Percentiles rank a stretch among this genome's conserved stretches.
Evolutionary conservation across 2,888 invertebrate genomes (phyloP).

Genomic region (Stenurella melanura): DNA sequence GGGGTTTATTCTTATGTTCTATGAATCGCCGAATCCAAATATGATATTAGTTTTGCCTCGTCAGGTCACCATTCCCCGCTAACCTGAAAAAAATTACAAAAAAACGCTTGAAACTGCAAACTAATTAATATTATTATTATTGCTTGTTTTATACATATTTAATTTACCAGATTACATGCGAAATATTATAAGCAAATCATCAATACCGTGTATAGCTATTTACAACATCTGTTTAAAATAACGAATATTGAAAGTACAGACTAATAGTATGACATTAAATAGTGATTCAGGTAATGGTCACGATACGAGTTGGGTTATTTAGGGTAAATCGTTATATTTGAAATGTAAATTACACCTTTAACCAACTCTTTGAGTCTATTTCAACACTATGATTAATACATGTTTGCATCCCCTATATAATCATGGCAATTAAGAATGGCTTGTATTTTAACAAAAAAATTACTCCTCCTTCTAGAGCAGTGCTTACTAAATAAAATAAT

Average conservation of each 20-base stretch:
- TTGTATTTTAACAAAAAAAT: neutral
- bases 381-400: neutral
- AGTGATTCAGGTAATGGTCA: neutral
- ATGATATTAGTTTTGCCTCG: too few relatives aligned
- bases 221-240: neutral
- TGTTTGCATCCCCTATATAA: constrained; percentile 3
- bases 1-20: too few relatives aligned
- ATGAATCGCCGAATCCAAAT: too few relatives aligned
- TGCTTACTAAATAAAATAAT: too few relatives aligned
- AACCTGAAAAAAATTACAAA: too few relatives aligned
- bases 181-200: neutral
- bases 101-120: too few relatives aligned
- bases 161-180: neutral
- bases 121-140: too few relatives aligned
- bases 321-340: constrained; percentile 5
- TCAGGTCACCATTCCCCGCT: too few relatives aligned
- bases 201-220: neutral
- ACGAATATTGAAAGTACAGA: neutral
- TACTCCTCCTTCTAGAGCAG: neutral
- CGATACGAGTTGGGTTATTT: constrained; percentile 1
- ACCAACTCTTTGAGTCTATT: neutral
- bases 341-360: constrained; percentile 7
- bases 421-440: neutral
- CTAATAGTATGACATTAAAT: constrained; percentile 3
- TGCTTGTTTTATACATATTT: too few relatives aligned